Evolutionary conservation across 1,140 invertebrate species (phyloP).

Genomic region (Drosophila carrolli): DNA sequence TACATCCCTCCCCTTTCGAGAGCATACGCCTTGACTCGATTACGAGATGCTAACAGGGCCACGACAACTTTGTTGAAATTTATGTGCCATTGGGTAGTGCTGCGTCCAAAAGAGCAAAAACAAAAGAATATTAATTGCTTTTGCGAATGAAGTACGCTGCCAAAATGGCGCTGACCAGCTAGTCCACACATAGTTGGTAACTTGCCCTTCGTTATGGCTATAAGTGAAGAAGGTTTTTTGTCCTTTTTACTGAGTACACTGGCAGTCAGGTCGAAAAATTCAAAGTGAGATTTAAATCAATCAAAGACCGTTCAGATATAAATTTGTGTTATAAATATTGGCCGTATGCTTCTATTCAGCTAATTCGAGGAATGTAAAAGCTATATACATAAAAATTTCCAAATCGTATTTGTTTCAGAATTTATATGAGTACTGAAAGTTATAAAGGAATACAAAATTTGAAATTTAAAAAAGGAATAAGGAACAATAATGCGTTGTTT

Average conservation of each 20-base stretch:
- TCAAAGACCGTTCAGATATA: too few relatives aligned
- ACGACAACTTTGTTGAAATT: conserved; percentile 68
- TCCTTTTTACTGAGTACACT: conserved; percentile 34
- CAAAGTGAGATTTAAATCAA: neutral
- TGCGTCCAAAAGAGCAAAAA: conserved; percentile 37
- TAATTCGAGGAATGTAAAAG: too few relatives aligned
- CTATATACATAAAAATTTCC: too few relatives aligned
- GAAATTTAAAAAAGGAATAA: too few relatives aligned
- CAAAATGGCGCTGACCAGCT: conserved; percentile 63
- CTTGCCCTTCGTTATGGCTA: conserved; percentile 68
- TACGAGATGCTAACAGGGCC: conserved; percentile 52
- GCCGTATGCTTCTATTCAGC: too few relatives aligned
- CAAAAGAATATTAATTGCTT: conserved; percentile 75
- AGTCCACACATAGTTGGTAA: conserved; percentile 38
- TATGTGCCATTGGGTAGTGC: conserved; percentile 69
- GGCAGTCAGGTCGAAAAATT: neutral
- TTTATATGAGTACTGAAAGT: too few relatives aligned
- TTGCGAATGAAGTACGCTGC: conserved; percentile 73
- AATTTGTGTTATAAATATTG: too few relatives aligned
- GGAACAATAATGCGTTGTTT: too few relatives aligned
- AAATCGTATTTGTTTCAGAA: too few relatives aligned
- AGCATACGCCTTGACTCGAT: conserved; percentile 43
- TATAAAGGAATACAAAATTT: too few relatives aligned
- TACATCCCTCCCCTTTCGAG: neutral
- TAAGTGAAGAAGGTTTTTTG: conserved; percentile 35